Evolutionary conservation across 2,888 invertebrate species (phyloP).

Genomic region (Stratiomys singularior): DNA sequence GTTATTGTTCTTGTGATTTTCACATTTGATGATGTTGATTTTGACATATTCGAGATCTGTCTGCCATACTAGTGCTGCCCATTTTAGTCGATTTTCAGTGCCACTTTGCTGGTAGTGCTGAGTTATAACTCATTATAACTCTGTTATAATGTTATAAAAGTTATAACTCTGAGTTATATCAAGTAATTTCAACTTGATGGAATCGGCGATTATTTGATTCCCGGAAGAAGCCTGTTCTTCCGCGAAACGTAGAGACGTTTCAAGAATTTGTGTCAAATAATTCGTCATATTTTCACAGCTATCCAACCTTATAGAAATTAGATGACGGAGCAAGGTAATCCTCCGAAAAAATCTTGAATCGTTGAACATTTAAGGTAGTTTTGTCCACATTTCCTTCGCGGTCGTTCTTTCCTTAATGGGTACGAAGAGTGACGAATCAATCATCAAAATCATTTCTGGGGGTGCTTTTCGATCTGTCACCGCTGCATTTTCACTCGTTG

Average conservation of each 20-base stretch:
- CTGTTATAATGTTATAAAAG: too few species aligned
- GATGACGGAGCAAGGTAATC: too few species aligned
- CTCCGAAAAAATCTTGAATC: too few species aligned
- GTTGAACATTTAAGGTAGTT: background rate
- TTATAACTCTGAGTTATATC: too few species aligned
- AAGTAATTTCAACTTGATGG: background rate
- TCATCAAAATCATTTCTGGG: background rate
- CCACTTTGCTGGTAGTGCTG: background rate
- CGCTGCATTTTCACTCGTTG: background rate
- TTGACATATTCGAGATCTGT: background rate
- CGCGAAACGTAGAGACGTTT: background rate
- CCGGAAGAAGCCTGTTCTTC: constrained; percentile 49
- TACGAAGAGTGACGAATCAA: too few species aligned
- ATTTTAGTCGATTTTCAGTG: background rate
- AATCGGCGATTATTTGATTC: background rate
- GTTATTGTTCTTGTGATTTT: constrained; percentile 11
- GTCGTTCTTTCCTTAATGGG: background rate
- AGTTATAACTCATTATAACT: background rate
- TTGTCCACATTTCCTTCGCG: constrained; percentile 4
- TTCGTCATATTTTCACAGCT: constrained; percentile 41
- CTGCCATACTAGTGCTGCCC: background rate
- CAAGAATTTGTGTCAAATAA: too few species aligned
- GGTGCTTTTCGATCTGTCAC: background rate
- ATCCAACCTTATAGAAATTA: too few species aligned
- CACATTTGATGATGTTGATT: background rate